Conservation (phyloP, 2,888 invertebrate species). For the Agrochola lota region DNA sequence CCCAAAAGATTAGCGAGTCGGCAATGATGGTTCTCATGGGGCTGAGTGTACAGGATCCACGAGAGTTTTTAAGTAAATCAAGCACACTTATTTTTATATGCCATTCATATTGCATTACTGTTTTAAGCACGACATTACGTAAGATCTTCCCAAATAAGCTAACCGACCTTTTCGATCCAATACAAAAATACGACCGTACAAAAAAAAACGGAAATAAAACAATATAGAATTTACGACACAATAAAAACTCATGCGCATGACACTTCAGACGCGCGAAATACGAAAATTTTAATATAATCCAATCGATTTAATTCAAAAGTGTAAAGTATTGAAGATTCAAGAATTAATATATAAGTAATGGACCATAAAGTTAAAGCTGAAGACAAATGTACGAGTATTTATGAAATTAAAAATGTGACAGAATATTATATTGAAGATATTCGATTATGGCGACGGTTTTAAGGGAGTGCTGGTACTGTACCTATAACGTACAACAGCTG, state of each 20-base stretch:
- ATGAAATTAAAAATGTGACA: constrained; percentile 62
- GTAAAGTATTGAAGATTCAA: constrained; percentile 58
- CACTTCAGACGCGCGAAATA: constrained; percentile 54
- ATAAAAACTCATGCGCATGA: constrained; percentile 61
- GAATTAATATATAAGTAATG: constrained; percentile 62
- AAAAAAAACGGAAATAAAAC: constrained; percentile 57
- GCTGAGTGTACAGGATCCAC: not conserved
- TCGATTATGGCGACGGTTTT: constrained; percentile 40
- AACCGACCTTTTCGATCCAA: constrained; percentile 43
- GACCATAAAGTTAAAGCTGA: constrained; percentile 58
- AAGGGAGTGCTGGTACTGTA: constrained; percentile 9
- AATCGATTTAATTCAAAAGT: constrained; percentile 63
- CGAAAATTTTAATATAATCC: constrained; percentile 60
- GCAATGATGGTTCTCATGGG: not conserved
- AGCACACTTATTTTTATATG: not conserved
- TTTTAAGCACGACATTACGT: constrained; percentile 28
- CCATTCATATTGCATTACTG: constrained; percentile 7
- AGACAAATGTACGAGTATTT: constrained; percentile 61
- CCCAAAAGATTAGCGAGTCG: not conserved
- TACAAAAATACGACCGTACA: constrained; percentile 30
- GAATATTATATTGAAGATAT: constrained; percentile 37
- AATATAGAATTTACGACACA: constrained; percentile 51
- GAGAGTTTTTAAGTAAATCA: not conserved
- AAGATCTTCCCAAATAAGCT: constrained; percentile 28
- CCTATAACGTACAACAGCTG: constrained; percentile 5